phyloP scores from a whole-genome alignment of 2,888 invertebrate genomes.

The Meandrusa payeni region DNA sequence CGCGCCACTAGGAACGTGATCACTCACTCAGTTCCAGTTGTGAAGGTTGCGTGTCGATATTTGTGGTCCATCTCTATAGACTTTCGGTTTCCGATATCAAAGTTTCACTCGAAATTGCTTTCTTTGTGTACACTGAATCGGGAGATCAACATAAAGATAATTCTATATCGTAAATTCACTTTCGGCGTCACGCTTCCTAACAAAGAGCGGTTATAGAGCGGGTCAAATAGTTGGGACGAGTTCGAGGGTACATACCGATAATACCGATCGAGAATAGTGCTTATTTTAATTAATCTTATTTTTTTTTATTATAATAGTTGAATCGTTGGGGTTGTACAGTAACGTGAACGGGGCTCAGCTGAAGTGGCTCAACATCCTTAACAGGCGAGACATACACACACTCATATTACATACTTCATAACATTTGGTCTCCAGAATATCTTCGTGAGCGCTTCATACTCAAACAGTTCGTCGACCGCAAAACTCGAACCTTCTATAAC shows the following conservation, averaged over 20 bases:
- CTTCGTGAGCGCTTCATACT: too few relatives aligned
- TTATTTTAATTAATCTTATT: too few relatives aligned
- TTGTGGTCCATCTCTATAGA: constrained; percentile 39
- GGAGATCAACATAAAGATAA: constrained; percentile 36
- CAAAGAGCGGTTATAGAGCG: constrained; percentile 29
- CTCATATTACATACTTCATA: too few relatives aligned
- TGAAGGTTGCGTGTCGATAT: constrained; percentile 34
- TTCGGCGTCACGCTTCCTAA: constrained; percentile 53
- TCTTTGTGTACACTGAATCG: constrained; percentile 47
- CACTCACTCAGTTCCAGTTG: constrained; percentile 37
- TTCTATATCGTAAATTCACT: constrained; percentile 46
- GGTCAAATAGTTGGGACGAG: constrained; percentile 29
- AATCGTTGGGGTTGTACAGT: too few relatives aligned
- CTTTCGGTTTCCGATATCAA: constrained; percentile 60
- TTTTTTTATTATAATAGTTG: too few relatives aligned
- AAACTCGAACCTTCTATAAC: too few relatives aligned
- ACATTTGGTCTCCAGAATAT: too few relatives aligned
- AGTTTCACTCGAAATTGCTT: constrained; percentile 44
- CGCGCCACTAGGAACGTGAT: constrained; percentile 42
- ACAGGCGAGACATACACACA: too few relatives aligned
- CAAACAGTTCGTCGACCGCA: too few relatives aligned
- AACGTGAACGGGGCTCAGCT: too few relatives aligned
- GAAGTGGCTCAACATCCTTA: too few relatives aligned
- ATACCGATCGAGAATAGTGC: too few relatives aligned
- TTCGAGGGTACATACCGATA: constrained; percentile 5